Percentiles rank a stretch among this genome's conserved stretches.
phyloP scores from a whole-genome alignment of 1,140 invertebrate species.

The Zaprionus capensis region DNA sequence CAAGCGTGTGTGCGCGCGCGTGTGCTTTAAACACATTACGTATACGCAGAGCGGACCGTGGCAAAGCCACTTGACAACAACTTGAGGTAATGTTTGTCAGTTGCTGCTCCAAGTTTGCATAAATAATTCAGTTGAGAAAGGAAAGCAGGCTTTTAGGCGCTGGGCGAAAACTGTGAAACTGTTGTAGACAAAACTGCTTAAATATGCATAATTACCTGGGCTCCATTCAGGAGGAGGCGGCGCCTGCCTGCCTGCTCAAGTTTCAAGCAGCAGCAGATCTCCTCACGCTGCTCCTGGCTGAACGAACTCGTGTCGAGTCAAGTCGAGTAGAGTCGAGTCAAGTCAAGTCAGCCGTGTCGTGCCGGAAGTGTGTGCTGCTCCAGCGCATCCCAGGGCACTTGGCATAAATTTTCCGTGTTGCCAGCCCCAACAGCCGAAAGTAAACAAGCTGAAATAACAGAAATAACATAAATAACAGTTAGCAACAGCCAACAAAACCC shows the following conservation, averaged over 20 bases:
- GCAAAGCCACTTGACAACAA: conserved; percentile 50
- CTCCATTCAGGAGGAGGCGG: conserved; percentile 24
- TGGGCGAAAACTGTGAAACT: conserved; percentile 63
- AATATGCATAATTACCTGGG: conserved; percentile 82
- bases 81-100: conserved; percentile 75
- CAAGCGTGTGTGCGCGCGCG: background rate
- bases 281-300: background rate
- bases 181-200: conserved; percentile 80
- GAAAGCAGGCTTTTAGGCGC: conserved; percentile 53
- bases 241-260: conserved; percentile 22
- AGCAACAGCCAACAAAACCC: conserved; percentile 1
- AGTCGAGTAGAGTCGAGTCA: conserved; percentile 33
- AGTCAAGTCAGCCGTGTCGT: conserved; percentile 31
- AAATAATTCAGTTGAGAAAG: conserved; percentile 72
- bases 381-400: conserved; percentile 41
- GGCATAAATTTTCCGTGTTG: conserved; percentile 46
- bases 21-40: conserved; percentile 48
- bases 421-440: conserved; percentile 33
- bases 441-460: conserved; percentile 45
- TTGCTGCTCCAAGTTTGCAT: conserved; percentile 66
- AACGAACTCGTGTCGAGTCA: background rate
- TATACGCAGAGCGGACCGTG: conserved; percentile 12
- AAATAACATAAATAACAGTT: conserved; percentile 36
- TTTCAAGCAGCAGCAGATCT: conserved; percentile 15
- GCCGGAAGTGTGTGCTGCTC: conserved; percentile 49